A percentile compares a stretch with the other conserved stretches of the same genome.
phyloP scores from a whole-genome alignment of 2,888 invertebrate genomes.

The Caenorhabditis plicata region DNA sequence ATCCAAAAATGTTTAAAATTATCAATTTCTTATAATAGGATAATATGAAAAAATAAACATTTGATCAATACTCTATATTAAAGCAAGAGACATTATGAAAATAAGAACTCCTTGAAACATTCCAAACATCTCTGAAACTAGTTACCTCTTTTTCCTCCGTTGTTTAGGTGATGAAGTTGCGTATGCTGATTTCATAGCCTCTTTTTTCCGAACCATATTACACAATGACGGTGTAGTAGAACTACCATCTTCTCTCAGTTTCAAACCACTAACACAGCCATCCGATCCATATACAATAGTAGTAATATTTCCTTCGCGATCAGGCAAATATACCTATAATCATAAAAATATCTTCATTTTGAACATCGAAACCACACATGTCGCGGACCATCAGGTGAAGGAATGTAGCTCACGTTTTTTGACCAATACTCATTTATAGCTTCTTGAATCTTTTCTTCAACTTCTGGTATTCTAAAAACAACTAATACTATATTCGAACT shows the following conservation, averaged over 20 bases:
- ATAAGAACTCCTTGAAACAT: neutral
- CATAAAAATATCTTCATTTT: neutral
- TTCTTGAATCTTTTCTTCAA: conserved; percentile 34
- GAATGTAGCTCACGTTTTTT: conserved; percentile 33
- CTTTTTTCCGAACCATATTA: conserved; percentile 18
- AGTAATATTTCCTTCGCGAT: conserved; percentile 25
- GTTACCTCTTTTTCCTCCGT: conserved; percentile 17
- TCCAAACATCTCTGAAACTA: neutral
- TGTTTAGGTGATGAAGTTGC: conserved; percentile 34
- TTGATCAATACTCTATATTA: neutral
- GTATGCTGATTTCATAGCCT: conserved; percentile 26
- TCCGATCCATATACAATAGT: conserved; percentile 13
- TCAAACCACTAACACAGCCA: neutral
- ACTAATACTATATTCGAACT: neutral
- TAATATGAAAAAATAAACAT: neutral
- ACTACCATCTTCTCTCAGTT: neutral
- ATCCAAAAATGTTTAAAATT: too few species aligned
- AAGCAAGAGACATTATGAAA: too few species aligned
- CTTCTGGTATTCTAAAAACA: conserved; percentile 33
- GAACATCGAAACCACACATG: conserved; percentile 5
- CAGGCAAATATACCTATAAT: conserved; percentile 2
- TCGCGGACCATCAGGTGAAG: conserved; percentile 41
- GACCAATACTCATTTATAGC: conserved; percentile 39
- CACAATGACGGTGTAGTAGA: conserved; percentile 19
- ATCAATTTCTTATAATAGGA: neutral